Base-by-base conservation (phyloP, 2,888 invertebrate species). In the Tridacna crocea region DNA sequence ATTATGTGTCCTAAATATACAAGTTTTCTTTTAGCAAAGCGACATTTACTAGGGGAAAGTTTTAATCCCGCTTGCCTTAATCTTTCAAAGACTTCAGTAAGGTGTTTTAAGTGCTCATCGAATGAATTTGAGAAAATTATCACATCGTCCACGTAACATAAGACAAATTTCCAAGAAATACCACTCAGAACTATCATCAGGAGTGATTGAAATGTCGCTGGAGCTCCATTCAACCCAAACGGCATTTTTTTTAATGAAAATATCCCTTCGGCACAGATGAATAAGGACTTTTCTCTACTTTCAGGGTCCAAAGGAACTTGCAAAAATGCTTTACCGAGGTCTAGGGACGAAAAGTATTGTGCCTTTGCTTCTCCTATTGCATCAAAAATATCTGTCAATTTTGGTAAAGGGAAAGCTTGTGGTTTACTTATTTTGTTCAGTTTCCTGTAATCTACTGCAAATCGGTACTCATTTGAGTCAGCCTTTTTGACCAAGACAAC, bases 111-210 rank as follows among this genome's bases (percentile, higher is more conserved):
- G 72, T 88, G 87, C 11, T 66, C 70, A 19, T 83, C 79, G 47
- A 83, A 84, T 47, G 77, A 22, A 6, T 70, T 27, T 60, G 76
- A 75, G 60, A 83, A 85, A 0, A 89, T 78, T 15, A 88, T 46
- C 13, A 88, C 82, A 55, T 89, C 88, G 74, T 88, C 85, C 8
- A 87, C 48, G 65, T 85, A 89, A 24, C 79, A 74, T 15, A 88
- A 58, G 0, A 58, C 82, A 51, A 72, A 79, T 73, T 82, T 80
- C 82, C 86, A 86, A 17, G 76, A 82, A 10, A 88, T 46, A 17
- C 82, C 83, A 46, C 72, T 68, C 6, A 89, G 61, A 22, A 86
- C 76, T 11, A 75, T 65, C 22, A 82, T 72, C 83, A 88, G 85
- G 0, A 88, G 75, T 66, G 80, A 77, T 60, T 88, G 87, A 65